Conservation (phyloP, 1,140 invertebrate genomes). For the Pogonus chalceus region DNA sequence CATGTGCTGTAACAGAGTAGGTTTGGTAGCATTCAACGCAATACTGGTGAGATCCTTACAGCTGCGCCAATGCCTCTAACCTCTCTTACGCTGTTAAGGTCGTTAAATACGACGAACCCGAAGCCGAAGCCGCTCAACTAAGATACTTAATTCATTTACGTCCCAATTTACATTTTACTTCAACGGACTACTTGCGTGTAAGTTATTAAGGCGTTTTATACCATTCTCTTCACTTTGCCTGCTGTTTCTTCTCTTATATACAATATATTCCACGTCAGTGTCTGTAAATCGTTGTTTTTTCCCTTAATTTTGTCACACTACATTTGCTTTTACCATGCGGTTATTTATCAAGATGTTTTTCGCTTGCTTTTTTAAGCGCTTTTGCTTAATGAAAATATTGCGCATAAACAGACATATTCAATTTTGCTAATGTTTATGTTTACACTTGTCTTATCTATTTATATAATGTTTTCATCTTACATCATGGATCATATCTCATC, state of each 20-base stretch:
- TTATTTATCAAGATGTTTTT: background rate
- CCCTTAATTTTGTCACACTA: background rate
- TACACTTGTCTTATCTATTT: too few species aligned
- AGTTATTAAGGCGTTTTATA: background rate
- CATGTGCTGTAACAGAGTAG: background rate
- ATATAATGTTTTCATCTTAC: too few species aligned
- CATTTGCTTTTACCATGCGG: too few species aligned
- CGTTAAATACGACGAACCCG: background rate
- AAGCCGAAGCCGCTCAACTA: background rate
- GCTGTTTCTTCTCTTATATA: too few species aligned
- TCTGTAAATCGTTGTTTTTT: background rate
- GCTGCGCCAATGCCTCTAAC: background rate
- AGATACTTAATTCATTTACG: slow-evolving; percentile 5
- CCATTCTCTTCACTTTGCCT: background rate
- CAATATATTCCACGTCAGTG: too few species aligned
- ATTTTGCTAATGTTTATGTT: too few species aligned
- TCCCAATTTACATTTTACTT: slow-evolving; percentile 4
- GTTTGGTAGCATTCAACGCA: background rate
- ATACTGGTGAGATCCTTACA: background rate
- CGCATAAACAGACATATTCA: too few species aligned
- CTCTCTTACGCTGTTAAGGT: background rate
- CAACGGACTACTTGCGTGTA: slow-evolving; percentile 1
- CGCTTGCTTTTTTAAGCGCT: too few species aligned
- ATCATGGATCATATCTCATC: too few species aligned
- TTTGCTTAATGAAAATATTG: too few species aligned